These are phyloP conservation scores for Drosophila bocqueti DNA, from an alignment of 1,140 invertebrate genomes.

Conservation along the genomic window DNA sequence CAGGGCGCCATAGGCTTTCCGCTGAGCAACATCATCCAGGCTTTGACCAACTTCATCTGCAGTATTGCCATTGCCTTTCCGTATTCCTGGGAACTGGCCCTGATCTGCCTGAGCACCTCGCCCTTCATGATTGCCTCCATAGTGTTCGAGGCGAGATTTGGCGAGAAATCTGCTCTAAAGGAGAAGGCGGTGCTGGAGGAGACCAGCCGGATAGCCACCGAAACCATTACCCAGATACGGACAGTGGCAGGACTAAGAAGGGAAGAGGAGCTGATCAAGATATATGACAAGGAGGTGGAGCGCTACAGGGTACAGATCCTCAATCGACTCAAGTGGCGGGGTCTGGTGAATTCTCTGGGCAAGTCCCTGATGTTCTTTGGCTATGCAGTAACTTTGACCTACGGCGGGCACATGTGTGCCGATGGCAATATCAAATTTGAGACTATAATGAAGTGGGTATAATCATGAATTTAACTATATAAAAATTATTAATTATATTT, in stretches of 20 bases:
- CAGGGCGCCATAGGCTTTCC: constrained; percentile 94
- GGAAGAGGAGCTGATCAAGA: constrained; percentile 86
- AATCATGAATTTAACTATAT: rapidly evolving
- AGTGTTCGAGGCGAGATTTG: constrained; percentile 89
- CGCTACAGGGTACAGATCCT: constrained; percentile 86
- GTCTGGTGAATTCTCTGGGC: constrained; percentile 92
- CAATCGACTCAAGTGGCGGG: constrained; percentile 89
- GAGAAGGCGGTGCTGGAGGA: constrained; percentile 89
- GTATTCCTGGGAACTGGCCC: constrained; percentile 92
- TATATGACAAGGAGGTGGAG: constrained; percentile 87
- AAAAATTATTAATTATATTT: neutral
- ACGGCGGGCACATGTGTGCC: constrained; percentile 92
- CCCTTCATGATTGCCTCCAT: constrained; percentile 92
- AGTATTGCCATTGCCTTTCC: constrained; percentile 90
- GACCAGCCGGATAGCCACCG: constrained; percentile 90
- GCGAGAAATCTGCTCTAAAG: constrained; percentile 88
- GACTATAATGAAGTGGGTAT: constrained; percentile 91
- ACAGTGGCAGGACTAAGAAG: constrained; percentile 89
- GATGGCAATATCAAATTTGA: constrained; percentile 83
- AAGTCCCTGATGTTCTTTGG: constrained; percentile 93
- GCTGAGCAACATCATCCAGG: constrained; percentile 93
- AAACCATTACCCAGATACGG: constrained; percentile 91
- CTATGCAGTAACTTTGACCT: constrained; percentile 92
- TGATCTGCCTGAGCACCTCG: constrained; percentile 91
- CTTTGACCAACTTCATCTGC: constrained; percentile 90